A percentile compares a stretch with the other conserved stretches of the same genome.
Conservation (phyloP, 2,888 invertebrate genomes). For the Folsomia manolachei region DNA sequence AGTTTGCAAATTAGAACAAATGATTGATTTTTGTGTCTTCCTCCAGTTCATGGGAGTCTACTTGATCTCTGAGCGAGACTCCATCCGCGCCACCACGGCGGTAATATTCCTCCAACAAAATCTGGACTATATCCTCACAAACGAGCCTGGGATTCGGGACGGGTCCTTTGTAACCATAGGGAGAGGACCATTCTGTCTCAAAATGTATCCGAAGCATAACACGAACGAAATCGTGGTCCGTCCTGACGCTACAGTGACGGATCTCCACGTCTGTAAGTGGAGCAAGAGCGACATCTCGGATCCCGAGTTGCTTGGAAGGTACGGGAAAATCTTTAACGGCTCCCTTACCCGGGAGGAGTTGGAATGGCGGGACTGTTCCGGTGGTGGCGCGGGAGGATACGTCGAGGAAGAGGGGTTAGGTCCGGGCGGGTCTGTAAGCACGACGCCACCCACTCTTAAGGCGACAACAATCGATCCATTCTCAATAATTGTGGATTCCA, state of each 20-base stretch:
- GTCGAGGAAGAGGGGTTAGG: conserved; percentile 9
- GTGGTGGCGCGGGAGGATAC: neutral
- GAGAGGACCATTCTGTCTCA: conserved; percentile 13
- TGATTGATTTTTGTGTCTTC: neutral
- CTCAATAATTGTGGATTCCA: neutral
- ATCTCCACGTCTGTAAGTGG: neutral
- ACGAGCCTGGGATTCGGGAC: neutral
- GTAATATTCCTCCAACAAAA: neutral
- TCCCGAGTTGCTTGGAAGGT: neutral
- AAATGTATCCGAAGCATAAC: neutral
- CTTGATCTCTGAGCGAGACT: neutral
- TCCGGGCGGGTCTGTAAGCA: neutral
- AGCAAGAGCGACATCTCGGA: neutral
- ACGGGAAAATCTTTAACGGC: conserved; percentile 3
- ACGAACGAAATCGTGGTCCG: neutral
- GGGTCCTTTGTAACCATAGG: conserved; percentile 14
- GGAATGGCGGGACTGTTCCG: neutral
- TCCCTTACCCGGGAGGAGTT: neutral
- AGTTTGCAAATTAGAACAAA: no score
- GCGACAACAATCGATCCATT: neutral
- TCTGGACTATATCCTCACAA: neutral
- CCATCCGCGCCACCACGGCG: neutral
- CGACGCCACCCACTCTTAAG: neutral
- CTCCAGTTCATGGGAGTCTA: conserved; percentile 4
- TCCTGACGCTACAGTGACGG: neutral